Evolutionary conservation across 2,797 vertebrate genomes (phyloP).

Genomic region (Sandelia bainsii): DNA sequence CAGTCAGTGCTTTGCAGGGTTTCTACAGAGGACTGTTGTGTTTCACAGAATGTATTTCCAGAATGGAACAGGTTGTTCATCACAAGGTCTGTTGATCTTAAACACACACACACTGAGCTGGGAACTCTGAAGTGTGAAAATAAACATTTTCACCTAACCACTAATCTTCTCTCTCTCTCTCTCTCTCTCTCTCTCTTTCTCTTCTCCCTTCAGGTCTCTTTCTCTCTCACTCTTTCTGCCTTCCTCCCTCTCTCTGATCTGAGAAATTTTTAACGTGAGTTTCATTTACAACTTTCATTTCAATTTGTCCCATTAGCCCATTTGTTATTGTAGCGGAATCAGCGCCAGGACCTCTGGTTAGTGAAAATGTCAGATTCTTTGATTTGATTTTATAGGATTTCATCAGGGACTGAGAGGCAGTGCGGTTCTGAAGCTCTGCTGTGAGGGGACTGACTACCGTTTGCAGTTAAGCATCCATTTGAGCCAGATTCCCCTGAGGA

Average conservation of each 20-base stretch:
- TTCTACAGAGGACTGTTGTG: slow-evolving; percentile 78
- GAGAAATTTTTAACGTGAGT: slow-evolving; percentile 62
- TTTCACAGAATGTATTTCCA: slow-evolving; percentile 82
- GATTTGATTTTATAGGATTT: slow-evolving; percentile 96
- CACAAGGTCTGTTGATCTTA: slow-evolving; percentile 82
- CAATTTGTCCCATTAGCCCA: slow-evolving; percentile 82
- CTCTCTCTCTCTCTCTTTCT: slow-evolving; percentile 31
- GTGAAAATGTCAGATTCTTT: slow-evolving; percentile 92
- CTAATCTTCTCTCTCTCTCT: slow-evolving; percentile 69
- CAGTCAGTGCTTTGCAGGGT: slow-evolving; percentile 74
- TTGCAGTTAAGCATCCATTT: slow-evolving; percentile 97
- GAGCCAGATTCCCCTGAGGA: slow-evolving; percentile 90
- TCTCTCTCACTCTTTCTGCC: slow-evolving; percentile 28
- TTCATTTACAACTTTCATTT: slow-evolving; percentile 85
- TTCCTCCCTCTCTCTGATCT: slow-evolving; percentile 55
- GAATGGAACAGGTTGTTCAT: slow-evolving; percentile 81
- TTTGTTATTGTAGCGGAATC: slow-evolving; percentile 83
- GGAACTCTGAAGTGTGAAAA: slow-evolving; percentile 84
- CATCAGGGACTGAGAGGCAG: slow-evolving; percentile 86
- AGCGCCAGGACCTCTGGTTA: slow-evolving; percentile 89
- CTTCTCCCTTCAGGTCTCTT: slow-evolving; percentile 10
- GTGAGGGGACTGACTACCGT: slow-evolving; percentile 88
- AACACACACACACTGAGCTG: slow-evolving; percentile 74
- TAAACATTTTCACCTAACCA: slow-evolving; percentile 82
- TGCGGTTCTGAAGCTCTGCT: slow-evolving; percentile 64